A percentile compares a stretch with the other conserved stretches of the same genome.
These are phyloP conservation scores for Melozone crissalis DNA, from an alignment of 2,113 vertebrate species.

Conservation along the genomic window DNA sequence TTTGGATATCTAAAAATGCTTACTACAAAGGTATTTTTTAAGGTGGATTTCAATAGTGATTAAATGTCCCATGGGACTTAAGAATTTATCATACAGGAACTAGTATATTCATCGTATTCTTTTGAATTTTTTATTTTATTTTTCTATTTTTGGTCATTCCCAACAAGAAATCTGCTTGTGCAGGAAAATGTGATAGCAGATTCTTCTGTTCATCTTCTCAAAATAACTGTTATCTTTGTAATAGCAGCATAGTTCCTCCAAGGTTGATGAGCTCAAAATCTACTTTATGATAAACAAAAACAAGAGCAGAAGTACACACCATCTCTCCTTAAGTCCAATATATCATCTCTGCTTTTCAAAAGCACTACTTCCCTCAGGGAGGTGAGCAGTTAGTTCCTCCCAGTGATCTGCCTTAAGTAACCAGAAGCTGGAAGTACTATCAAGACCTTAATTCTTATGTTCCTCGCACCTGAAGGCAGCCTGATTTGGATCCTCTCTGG, in stretches of 20 bases:
- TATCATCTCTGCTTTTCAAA: neutral
- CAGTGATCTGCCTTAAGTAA: neutral
- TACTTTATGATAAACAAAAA: neutral
- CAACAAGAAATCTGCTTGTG: neutral
- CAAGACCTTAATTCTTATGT: neutral
- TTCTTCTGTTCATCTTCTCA: neutral
- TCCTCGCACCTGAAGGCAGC: neutral
- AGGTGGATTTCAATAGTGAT: neutral
- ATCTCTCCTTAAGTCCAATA: rapidly evolving
- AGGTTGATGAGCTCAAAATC: neutral
- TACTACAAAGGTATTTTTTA: neutral
- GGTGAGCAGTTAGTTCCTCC: rapidly evolving
- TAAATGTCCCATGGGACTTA: neutral
- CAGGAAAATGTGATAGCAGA: neutral
- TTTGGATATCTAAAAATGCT: neutral
- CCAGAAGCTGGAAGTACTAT: neutral
- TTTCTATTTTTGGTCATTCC: neutral
- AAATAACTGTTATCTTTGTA: neutral
- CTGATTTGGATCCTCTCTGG: neutral
- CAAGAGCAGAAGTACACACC: neutral
- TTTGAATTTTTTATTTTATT: neutral
- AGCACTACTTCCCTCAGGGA: neutral
- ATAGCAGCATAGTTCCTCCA: neutral
- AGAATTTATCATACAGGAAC: neutral
- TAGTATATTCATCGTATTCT: neutral